phyloP scores from a whole-genome alignment of 2,888 invertebrate species.

The Drosophila suboccidentalis region DNA sequence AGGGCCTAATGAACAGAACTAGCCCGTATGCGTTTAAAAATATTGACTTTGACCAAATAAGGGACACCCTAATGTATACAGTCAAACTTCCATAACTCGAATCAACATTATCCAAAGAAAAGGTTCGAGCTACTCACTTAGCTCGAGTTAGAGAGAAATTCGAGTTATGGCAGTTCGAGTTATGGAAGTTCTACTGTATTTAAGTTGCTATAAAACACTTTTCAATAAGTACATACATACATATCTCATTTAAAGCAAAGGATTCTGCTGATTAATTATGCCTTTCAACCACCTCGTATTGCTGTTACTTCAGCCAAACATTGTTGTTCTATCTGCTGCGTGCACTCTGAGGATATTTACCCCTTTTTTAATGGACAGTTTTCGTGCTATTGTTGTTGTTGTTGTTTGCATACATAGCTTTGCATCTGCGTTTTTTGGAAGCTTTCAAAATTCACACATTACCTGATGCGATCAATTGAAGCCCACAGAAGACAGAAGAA shows the following conservation, averaged over 20 bases:
- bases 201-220: not conserved
- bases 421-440: slow-evolving; percentile 59
- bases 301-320: not conserved
- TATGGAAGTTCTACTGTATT: no score
- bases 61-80: no score
- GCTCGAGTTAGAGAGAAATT: no score
- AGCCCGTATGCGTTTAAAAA: no score
- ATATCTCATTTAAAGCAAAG: not conserved
- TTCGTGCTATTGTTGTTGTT: not conserved
- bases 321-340: not conserved
- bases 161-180: no score
- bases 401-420: slow-evolving; percentile 5
- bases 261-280: slow-evolving; percentile 20
- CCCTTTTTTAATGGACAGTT: slow-evolving; percentile 32
- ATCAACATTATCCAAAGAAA: no score
- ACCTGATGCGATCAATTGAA: slow-evolving; percentile 72
- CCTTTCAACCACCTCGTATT: slow-evolving; percentile 13
- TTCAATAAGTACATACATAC: no score
- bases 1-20: no score
- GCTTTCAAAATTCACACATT: slow-evolving; percentile 51
- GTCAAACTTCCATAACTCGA: no score
- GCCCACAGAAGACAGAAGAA: slow-evolving; percentile 36
- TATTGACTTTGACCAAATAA: no score
- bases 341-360: slow-evolving; percentile 24
- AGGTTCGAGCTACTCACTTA: no score